phyloP scores from a whole-genome alignment of 2,888 invertebrate genomes.

The Hirudinaria manillensis region DNA sequence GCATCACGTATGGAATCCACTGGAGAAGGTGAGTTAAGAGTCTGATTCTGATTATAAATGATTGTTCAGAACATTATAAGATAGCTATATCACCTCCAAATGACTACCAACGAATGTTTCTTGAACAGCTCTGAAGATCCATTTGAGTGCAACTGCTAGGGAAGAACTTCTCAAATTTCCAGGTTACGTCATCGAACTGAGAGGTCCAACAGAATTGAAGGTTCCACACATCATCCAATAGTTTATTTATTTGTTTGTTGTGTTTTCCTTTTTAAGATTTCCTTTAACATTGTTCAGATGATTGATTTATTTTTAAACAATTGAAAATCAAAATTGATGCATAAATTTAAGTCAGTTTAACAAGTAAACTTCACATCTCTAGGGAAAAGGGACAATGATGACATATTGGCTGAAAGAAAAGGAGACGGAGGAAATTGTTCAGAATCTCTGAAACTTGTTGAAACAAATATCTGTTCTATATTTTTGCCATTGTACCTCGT shows the following conservation, averaged over 20 bases:
- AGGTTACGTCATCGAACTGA: conserved; percentile 15
- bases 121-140: conserved; percentile 17
- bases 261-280: no score
- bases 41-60: no score
- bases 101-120: background rate
- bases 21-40: conserved; percentile 30
- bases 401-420: conserved; percentile 35
- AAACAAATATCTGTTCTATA: no score
- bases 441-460: no score
- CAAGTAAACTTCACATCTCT: background rate
- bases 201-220: conserved; percentile 15
- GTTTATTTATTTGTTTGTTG: no score
- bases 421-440: background rate
- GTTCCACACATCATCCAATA: background rate
- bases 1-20: conserved; percentile 21
- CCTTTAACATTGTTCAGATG: no score
- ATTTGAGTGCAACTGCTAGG: conserved; percentile 2
- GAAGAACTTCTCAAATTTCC: conserved; percentile 22
- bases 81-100: no score
- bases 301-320: no score
- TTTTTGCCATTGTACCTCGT: no score
- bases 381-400: conserved; percentile 35
- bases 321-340: no score
- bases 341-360: no score
- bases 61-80: no score